Conservation (phyloP, 1,140 invertebrate species). For the Zaprionus lachaisei region DNA sequence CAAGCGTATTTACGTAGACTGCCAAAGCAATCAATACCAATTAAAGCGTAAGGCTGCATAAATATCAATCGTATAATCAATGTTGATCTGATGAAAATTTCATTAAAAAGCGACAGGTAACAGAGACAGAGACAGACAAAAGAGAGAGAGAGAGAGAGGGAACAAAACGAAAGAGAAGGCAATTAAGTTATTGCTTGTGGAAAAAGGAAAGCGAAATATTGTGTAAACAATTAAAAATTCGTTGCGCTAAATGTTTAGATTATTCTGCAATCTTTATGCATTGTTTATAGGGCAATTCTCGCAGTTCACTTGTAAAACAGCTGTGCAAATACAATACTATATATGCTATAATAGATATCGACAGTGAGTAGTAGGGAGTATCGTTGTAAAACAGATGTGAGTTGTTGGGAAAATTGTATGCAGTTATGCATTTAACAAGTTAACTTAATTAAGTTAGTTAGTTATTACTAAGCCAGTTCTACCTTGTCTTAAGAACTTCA, state of each 20-base stretch:
- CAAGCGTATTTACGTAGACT: conserved; percentile 30
- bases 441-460: not conserved
- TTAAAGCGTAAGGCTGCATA: conserved; percentile 41
- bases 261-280: conserved; percentile 21
- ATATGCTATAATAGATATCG: not conserved
- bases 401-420: not conserved
- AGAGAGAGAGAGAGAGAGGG: not conserved
- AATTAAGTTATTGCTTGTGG: conserved; percentile 1
- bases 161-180: too few relatives aligned
- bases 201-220: conserved; percentile 18
- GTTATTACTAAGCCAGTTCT: not conserved
- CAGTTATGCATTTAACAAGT: not conserved
- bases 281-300: conserved; percentile 13
- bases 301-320: conserved; percentile 29
- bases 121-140: not conserved
- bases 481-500: not conserved
- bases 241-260: conserved; percentile 31
- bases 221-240: conserved; percentile 32
- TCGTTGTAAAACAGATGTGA: not conserved
- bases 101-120: conserved; percentile 1
- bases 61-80: conserved; percentile 23
- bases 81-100: conserved; percentile 7
- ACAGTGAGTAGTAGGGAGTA: not conserved
- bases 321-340: conserved; percentile 19
- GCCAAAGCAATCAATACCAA: conserved; percentile 43